Conservation (phyloP, 2,888 invertebrate genomes). For the Sclerodermus sp. region DNA sequence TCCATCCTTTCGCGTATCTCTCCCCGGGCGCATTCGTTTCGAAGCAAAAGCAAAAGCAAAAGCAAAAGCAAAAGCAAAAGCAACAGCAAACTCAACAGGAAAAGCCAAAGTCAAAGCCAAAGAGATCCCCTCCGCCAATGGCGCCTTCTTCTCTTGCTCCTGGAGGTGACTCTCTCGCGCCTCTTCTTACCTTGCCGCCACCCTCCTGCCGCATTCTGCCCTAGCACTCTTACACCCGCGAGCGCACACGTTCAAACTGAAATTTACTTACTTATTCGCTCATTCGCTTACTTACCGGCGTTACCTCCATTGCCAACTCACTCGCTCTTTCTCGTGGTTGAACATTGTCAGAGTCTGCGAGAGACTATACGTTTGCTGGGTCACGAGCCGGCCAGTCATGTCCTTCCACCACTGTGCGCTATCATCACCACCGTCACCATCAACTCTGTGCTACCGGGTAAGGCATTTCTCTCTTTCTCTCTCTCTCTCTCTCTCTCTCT, state of each 20-base stretch:
- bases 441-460: constrained; percentile 5
- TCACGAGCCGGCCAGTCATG: constrained; percentile 32
- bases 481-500: constrained; percentile 3
- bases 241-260: too few relatives aligned
- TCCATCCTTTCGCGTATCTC: constrained; percentile 17
- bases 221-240: too few relatives aligned
- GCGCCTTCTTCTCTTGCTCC: too few relatives aligned
- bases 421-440: constrained; percentile 25
- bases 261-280: too few relatives aligned
- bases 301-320: neutral
- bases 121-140: too few relatives aligned
- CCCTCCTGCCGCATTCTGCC: constrained; percentile 3
- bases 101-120: too few relatives aligned
- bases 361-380: too few relatives aligned
- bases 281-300: neutral
- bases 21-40: constrained; percentile 16
- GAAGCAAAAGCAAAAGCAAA: too few relatives aligned
- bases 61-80: too few relatives aligned
- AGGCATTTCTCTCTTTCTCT: neutral
- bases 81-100: too few relatives aligned
- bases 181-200: constrained; percentile 15
- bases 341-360: constrained; percentile 1
- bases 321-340: neutral
- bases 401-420: constrained; percentile 29
- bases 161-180: too few relatives aligned